A percentile compares a stretch with the other conserved stretches of the same genome.
Conservation (phyloP, 2,888 invertebrate genomes). For the Agriopis marginaria region DNA sequence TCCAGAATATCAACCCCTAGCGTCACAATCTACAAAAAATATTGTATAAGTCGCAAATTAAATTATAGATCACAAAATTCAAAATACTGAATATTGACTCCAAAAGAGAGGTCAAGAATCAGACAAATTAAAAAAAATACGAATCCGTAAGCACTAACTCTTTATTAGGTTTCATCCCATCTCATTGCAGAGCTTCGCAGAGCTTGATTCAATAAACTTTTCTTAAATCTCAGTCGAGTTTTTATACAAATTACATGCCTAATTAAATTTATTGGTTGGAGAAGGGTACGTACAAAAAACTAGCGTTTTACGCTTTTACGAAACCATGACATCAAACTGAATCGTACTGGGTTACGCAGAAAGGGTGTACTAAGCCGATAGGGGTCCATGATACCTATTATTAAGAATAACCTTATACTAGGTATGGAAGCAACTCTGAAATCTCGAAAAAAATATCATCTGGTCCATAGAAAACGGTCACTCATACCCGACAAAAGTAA, state of each 20-base stretch:
- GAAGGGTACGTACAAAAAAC: conserved; percentile 5
- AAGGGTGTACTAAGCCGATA: no score
- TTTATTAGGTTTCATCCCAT: conserved; percentile 42
- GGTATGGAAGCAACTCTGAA: no score
- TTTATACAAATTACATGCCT: conserved; percentile 42
- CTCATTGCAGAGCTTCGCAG: conserved; percentile 22
- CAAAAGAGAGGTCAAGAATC: conserved; percentile 1
- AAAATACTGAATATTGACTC: background rate
- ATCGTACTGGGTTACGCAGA: no score
- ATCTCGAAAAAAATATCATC: no score
- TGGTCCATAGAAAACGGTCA: no score
- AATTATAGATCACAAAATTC: background rate
- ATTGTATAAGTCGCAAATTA: background rate
- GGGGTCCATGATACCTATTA: no score
- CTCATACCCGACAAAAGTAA: no score
- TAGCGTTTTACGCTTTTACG: conserved; percentile 5
- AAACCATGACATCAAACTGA: no score
- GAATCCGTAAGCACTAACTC: conserved; percentile 32
- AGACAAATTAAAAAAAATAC: conserved; percentile 8
- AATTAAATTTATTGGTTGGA: conserved; percentile 42
- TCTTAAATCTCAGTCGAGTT: conserved; percentile 41
- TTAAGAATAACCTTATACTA: no score
- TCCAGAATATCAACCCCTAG: no score
- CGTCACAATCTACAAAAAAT: background rate
- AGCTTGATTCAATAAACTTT: conserved; percentile 34